Percentiles rank a stretch among this genome's conserved stretches.
phyloP scores from a whole-genome alignment of 2,113 vertebrate species.

The Phalacrocorax aristotelis region DNA sequence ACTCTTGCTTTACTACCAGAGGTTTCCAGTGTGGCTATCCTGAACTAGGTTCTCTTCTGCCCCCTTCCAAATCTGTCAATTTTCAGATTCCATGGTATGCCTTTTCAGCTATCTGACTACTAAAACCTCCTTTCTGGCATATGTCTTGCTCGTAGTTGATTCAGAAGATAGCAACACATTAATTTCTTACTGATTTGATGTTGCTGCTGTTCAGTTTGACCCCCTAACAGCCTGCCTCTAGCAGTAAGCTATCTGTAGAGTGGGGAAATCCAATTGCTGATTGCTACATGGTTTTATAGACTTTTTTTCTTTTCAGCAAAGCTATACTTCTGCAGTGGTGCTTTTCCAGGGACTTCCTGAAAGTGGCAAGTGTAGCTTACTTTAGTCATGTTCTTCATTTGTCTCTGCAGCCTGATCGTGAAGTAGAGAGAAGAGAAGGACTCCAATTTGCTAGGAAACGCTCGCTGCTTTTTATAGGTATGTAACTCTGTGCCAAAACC shows the following conservation, averaged over 20 bases:
- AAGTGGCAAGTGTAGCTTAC: neutral
- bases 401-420: slow-evolving; percentile 16
- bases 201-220: neutral
- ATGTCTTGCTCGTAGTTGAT: neutral
- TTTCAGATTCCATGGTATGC: neutral
- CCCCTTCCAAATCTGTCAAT: neutral
- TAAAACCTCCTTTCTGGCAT: neutral
- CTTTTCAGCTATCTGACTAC: neutral
- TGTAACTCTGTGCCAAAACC: neutral
- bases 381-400: neutral
- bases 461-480: slow-evolving; percentile 65
- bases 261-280: neutral
- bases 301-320: neutral
- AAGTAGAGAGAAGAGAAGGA: slow-evolving; percentile 58
- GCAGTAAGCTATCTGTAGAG: neutral
- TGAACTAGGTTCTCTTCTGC: neutral
- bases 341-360: neutral
- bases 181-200: neutral
- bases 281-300: neutral
- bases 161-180: neutral
- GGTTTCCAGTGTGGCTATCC: neutral
- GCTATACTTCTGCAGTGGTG: neutral
- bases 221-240: neutral
- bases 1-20: neutral
- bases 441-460: slow-evolving; percentile 64